These are phyloP conservation scores for Stictonetta naevosa DNA, from an alignment of 2,113 vertebrate genomes.

Conservation along the genomic window DNA sequence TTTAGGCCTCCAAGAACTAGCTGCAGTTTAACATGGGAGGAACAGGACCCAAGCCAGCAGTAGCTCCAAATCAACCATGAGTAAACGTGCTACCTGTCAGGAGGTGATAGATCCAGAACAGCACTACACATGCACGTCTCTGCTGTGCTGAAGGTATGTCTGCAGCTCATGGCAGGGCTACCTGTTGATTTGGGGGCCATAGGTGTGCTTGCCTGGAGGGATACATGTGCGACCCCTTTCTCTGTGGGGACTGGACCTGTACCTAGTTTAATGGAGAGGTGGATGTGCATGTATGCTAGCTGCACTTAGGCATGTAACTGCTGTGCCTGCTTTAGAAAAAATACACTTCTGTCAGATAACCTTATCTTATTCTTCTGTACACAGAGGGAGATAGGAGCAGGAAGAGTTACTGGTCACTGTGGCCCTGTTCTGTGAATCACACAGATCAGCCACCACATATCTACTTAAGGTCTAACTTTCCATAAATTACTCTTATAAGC, in stretches of 20 bases:
- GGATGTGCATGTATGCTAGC: not conserved
- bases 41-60: not conserved
- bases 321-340: not conserved
- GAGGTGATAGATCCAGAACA: not conserved
- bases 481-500: not conserved
- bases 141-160: not conserved
- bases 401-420: not conserved
- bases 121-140: accelerated
- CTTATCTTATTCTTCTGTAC: accelerated
- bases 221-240: not conserved
- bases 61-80: not conserved
- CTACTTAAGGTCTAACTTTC: not conserved
- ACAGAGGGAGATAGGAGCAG: accelerated
- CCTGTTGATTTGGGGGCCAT: accelerated
- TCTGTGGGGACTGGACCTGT: not conserved
- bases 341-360: not conserved
- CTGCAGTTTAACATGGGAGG: not conserved
- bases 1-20: not conserved
- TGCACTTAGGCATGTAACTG: not conserved
- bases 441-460: not conserved
- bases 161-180: not conserved
- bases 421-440: not conserved
- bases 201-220: not conserved
- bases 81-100: not conserved
- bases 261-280: not conserved